Conservation (phyloP, 2,888 invertebrate species). For the Phalera bucephala region DNA sequence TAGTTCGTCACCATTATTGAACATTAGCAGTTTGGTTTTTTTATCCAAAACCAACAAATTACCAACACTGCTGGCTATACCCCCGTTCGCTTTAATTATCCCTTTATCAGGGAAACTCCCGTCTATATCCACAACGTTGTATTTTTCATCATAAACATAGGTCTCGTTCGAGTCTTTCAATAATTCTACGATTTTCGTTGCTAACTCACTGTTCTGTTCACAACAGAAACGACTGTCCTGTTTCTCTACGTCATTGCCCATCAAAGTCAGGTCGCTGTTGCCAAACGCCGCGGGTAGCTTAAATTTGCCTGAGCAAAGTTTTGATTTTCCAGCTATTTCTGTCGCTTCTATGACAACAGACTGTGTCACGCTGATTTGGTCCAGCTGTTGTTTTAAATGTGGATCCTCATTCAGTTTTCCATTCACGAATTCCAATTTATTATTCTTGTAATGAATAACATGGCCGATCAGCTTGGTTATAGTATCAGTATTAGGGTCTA, state of each 20-base stretch:
- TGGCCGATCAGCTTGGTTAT: no score
- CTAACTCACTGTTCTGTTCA: neutral
- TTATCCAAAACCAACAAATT: neutral
- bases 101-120: neutral
- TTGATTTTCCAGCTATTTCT: slow-evolving; percentile 6
- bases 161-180: neutral
- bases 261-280: slow-evolving; percentile 17
- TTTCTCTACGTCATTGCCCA: slow-evolving; percentile 2
- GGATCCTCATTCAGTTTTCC: no score
- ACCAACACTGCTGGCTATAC: neutral
- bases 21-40: neutral
- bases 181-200: neutral
- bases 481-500: no score
- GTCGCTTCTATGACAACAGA: slow-evolving; percentile 7
- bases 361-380: no score
- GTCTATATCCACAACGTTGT: neutral
- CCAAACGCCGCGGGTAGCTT: slow-evolving; percentile 21
- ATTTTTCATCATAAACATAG: neutral
- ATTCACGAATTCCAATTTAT: no score
- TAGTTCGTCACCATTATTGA: neutral
- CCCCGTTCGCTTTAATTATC: neutral
- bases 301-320: slow-evolving; percentile 2
- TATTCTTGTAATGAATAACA: no score
- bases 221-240: no score
- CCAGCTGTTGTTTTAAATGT: no score